phyloP scores from a whole-genome alignment of 2,797 vertebrate species.

The Microctenopoma lineatum region DNA sequence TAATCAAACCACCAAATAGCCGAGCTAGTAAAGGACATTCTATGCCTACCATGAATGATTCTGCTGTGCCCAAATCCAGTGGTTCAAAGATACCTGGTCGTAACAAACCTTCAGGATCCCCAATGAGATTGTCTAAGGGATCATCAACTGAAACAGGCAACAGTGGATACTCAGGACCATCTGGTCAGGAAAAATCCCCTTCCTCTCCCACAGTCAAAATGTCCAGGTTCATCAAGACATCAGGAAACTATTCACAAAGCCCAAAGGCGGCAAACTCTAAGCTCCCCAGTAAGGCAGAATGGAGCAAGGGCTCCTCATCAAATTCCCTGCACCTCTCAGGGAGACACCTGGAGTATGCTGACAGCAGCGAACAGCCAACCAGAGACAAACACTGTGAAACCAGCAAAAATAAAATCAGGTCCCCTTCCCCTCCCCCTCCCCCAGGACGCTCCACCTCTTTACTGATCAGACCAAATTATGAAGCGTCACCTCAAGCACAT shows the following conservation, averaged over 20 bases:
- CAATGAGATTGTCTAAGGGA: constrained; percentile 80
- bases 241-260: constrained; percentile 76
- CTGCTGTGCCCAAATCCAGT: constrained; percentile 74
- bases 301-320: constrained; percentile 73
- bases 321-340: constrained; percentile 77
- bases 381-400: constrained; percentile 85
- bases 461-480: constrained; percentile 86
- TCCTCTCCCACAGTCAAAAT: constrained; percentile 81
- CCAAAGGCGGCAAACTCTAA: constrained; percentile 73
- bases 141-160: constrained; percentile 58
- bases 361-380: constrained; percentile 82
- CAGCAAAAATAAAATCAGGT: constrained; percentile 77
- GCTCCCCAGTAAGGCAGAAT: constrained; percentile 62
- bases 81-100: constrained; percentile 87
- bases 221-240: constrained; percentile 83
- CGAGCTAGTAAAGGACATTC: constrained; percentile 74
- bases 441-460: constrained; percentile 90
- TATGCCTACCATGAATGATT: constrained; percentile 70
- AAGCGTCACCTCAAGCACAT: constrained; percentile 78
- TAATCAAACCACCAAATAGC: constrained; percentile 77
- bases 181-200: constrained; percentile 80
- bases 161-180: constrained; percentile 59
- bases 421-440: constrained; percentile 86
- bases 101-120: constrained; percentile 81
- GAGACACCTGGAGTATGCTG: constrained; percentile 73